Conservation (phyloP, 2,113 vertebrate genomes). For the Panthera uncia region DNA sequence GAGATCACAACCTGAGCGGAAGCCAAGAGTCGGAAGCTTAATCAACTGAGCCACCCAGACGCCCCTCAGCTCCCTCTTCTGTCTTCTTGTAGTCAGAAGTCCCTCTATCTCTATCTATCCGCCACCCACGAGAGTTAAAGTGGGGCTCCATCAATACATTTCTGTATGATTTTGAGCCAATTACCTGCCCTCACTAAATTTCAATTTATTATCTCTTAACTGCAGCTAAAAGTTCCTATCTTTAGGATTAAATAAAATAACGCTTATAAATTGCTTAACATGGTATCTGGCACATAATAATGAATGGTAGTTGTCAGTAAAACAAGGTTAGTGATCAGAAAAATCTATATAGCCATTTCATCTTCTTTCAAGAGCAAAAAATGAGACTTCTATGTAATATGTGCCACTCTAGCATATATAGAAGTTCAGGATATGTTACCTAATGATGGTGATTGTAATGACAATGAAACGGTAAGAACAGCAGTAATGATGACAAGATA, state of each 20-base stretch:
- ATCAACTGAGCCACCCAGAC: no score
- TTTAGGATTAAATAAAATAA: slow-evolving; percentile 12
- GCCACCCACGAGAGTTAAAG: neutral
- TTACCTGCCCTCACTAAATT: neutral
- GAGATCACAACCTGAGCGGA: no score
- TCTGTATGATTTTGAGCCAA: neutral
- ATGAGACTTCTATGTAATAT: neutral
- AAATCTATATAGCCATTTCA: neutral
- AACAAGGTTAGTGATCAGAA: neutral
- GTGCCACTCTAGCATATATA: neutral
- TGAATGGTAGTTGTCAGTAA: neutral
- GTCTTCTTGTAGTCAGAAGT: neutral
- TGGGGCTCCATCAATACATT: neutral
- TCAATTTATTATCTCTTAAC: neutral
- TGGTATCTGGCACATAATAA: neutral
- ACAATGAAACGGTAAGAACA: neutral
- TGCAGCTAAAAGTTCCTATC: neutral
- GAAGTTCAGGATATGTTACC: neutral
- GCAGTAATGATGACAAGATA: neutral
- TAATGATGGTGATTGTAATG: neutral
- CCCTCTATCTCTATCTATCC: neutral
- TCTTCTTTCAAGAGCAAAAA: slow-evolving; percentile 18
- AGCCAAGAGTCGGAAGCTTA: no score
- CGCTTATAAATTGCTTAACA: neutral
- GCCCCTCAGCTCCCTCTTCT: neutral